Percentiles rank a stretch among this genome's conserved stretches.
Conservation (phyloP, 2,113 vertebrate genomes). For the Crotophaga sulcirostris region DNA sequence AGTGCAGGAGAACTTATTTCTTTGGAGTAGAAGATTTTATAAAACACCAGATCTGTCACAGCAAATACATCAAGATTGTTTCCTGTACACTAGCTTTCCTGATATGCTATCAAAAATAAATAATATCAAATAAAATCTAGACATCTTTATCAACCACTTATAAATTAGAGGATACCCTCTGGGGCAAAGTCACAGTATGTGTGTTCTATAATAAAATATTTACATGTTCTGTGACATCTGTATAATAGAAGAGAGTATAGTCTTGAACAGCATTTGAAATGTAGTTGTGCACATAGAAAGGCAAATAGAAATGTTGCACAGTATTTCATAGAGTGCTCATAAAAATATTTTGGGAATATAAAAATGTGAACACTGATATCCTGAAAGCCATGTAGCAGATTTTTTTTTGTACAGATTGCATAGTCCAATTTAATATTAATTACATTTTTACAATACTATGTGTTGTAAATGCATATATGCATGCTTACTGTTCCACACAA, state of each 20-base stretch:
- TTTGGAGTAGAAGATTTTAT: constrained; percentile 46
- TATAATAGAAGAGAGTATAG: neutral
- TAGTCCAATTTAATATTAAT: neutral
- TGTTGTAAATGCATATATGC: neutral
- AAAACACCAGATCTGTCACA: constrained; percentile 82
- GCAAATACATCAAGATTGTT: constrained; percentile 74
- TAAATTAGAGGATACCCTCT: constrained; percentile 9
- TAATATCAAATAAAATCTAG: constrained; percentile 45
- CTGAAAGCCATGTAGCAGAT: neutral
- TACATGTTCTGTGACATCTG: neutral
- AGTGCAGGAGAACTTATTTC: constrained; percentile 43
- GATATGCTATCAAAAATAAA: constrained; percentile 48
- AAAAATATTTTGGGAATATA: neutral
- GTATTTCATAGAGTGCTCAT: neutral
- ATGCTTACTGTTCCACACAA: neutral
- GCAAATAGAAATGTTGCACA: neutral
- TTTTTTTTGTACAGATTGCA: neutral
- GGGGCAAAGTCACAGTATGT: neutral
- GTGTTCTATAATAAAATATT: constrained; percentile 12
- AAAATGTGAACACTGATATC: neutral
- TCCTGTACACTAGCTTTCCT: neutral
- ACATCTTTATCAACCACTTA: constrained; percentile 34
- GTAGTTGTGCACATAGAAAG: neutral
- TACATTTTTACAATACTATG: neutral
- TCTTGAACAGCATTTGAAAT: neutral